phyloP scores from a whole-genome alignment of 2,888 invertebrate species.

The Rotaria sp. region DNA sequence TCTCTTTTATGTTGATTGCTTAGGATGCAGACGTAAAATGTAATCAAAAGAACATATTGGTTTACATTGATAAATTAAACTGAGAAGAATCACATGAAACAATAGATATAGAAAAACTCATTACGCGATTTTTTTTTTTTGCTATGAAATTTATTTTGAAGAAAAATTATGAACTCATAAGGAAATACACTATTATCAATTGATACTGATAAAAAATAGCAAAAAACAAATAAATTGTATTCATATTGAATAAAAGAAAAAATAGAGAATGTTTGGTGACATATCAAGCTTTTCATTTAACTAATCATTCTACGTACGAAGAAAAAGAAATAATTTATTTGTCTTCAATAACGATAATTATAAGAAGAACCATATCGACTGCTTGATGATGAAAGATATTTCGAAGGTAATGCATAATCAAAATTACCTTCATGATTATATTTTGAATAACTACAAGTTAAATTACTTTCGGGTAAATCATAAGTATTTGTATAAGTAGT shows the following conservation, averaged over 20 bases:
- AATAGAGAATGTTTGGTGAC: too few relatives aligned
- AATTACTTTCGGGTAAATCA: not conserved
- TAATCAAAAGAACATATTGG: not conserved
- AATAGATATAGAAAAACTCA: not conserved
- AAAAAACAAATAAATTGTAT: not conserved
- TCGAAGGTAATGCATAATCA: not conserved
- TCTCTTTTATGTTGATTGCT: not conserved
- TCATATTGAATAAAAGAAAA: not conserved
- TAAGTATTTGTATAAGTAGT: not conserved
- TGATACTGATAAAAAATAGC: too few relatives aligned
- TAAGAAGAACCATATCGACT: not conserved
- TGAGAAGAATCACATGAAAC: not conserved
- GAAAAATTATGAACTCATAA: too few relatives aligned
- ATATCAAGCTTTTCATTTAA: not conserved
- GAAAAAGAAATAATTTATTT: not conserved
- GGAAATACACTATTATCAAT: too few relatives aligned
- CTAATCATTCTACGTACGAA: not conserved
- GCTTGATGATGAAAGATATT: not conserved
- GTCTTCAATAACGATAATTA: not conserved
- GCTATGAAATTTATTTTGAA: too few relatives aligned
- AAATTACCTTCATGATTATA: not conserved
- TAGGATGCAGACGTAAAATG: not conserved
- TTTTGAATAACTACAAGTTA: not conserved
- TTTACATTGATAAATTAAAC: not conserved
- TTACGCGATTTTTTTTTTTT: too few relatives aligned